These are phyloP conservation scores for Trididemnum miniatum DNA, from an alignment of 23 tunicate species.

Conservation along the genomic window DNA sequence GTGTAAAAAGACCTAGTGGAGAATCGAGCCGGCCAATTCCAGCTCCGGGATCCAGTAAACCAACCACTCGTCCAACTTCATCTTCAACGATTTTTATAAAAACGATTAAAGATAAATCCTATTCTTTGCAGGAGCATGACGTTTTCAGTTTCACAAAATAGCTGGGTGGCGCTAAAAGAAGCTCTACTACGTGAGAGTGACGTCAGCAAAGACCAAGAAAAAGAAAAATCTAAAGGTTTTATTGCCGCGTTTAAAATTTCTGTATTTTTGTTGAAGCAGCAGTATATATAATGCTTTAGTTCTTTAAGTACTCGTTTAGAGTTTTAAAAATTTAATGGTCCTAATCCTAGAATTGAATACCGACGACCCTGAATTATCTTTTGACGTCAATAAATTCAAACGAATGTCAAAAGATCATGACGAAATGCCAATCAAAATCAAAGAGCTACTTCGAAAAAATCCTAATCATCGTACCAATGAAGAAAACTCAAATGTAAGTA, in stretches of 20 bases:
- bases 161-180: constrained; percentile 93
- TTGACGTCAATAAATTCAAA: constrained; percentile 80
- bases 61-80: no score
- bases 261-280: no score
- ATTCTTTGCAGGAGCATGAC: constrained; percentile 73
- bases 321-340: no score
- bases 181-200: constrained; percentile 82
- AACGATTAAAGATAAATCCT: no score
- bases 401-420: constrained; percentile 76
- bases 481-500: constrained; percentile 72
- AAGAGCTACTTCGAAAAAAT: constrained; percentile 70
- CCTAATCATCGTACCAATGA: constrained; percentile 59
- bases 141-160: constrained; percentile 79
- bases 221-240: constrained; percentile 53
- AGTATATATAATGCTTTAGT: no score
- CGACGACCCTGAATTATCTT: constrained; percentile 84
- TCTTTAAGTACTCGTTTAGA: no score
- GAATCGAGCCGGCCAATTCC: no score
- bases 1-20: no score
- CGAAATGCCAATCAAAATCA: constrained; percentile 87
- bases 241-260: no score
- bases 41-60: no score
- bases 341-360: no score
- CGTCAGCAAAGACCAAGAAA: constrained; percentile 82
- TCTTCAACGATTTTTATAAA: no score